Conservation (phyloP, 2,888 invertebrate genomes). For the Cancer borealis region DNA sequence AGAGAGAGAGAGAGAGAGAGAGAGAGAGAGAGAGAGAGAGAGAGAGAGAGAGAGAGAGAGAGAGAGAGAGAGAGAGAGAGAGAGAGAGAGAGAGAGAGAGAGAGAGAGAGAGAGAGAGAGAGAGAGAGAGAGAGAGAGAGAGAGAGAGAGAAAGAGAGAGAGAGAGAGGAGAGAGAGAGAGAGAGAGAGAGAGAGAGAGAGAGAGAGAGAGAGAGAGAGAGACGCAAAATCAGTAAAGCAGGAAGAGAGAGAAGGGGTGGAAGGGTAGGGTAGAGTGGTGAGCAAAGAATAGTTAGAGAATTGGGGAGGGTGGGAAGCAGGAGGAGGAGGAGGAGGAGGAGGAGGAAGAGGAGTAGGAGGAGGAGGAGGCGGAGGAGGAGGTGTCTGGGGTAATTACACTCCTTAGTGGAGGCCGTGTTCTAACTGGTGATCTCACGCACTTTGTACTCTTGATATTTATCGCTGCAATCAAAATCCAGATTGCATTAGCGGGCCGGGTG, state of each 20-base stretch:
- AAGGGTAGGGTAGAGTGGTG: no score
- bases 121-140: no score
- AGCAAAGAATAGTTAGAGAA: no score
- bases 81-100: no score
- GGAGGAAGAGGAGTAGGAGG: background rate
- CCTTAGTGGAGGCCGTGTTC: no score
- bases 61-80: no score
- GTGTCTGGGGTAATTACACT: no score
- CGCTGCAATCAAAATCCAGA: slow-evolving; percentile 64
- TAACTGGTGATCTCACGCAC: background rate
- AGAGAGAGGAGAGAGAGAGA: background rate
- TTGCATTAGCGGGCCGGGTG: slow-evolving; percentile 60
- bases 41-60: no score
- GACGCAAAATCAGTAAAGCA: background rate
- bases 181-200: background rate
- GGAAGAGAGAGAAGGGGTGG: background rate
- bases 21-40: no score
- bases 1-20: no score
- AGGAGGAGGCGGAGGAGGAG: background rate
- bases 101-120: no score
- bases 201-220: slow-evolving; percentile 14
- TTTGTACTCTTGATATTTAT: slow-evolving; percentile 61
- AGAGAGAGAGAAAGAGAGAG: background rate
- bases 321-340: background rate
- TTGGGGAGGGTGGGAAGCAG: no score